Percentiles rank a stretch among this genome's conserved stretches.
These are phyloP conservation scores for Dione vanillae DNA, from an alignment of 2,888 invertebrate genomes.

Conservation along the genomic window DNA sequence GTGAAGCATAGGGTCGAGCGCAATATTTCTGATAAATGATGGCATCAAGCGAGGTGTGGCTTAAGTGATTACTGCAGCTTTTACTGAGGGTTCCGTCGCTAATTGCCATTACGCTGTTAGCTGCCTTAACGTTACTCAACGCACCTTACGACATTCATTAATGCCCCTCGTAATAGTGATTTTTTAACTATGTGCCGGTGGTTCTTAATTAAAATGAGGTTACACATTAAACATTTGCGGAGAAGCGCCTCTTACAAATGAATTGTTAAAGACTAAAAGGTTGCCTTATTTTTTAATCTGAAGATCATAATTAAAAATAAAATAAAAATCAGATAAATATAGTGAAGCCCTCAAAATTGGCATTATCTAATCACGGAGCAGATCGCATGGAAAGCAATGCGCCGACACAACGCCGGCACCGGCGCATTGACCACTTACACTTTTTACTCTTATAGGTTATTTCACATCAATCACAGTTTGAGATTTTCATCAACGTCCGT, in stretches of 20 bases:
- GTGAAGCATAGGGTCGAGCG: conserved; percentile 46
- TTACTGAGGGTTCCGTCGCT: conserved; percentile 55
- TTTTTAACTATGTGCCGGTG: conserved; percentile 1
- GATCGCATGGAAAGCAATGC: conserved; percentile 42
- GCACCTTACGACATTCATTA: conserved; percentile 33
- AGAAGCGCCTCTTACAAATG: background rate
- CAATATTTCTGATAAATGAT: conserved; percentile 73
- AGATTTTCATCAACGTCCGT: conserved; percentile 39
- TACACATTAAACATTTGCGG: background rate
- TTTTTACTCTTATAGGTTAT: conserved; percentile 45
- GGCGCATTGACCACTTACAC: conserved; percentile 30
- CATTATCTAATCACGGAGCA: conserved; percentile 48
- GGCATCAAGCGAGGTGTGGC: conserved; percentile 65
- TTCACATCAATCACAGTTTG: conserved; percentile 46
- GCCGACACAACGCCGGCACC: conserved; percentile 28
- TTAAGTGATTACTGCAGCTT: conserved; percentile 82
- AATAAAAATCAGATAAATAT: conserved; percentile 36
- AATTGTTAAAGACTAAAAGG: background rate
- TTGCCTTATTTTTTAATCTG: background rate
- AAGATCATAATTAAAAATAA: conserved; percentile 19
- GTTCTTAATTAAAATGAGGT: background rate
- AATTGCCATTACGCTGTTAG: conserved; percentile 51
- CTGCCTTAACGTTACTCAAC: conserved; percentile 52
- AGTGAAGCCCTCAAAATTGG: conserved; percentile 46
- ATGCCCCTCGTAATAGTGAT: conserved; percentile 2